Evolutionary conservation across 64 coral and sea anemone species (phyloP), one percentile per base, ranked within the genome.

Genomic region (Actinia tenebrosa): DNA sequence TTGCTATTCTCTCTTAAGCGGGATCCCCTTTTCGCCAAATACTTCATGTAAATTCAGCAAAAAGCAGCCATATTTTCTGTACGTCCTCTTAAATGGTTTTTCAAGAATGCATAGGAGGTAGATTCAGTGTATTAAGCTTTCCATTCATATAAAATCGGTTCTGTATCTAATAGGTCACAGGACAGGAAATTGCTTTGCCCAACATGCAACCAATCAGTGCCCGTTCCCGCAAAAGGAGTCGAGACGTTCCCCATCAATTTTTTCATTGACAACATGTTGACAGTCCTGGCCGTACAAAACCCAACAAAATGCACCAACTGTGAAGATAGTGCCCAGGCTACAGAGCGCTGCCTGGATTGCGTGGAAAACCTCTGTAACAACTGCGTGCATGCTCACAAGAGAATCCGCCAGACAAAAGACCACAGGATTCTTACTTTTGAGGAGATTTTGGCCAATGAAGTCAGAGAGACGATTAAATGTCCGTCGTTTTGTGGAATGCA

Each of bases 261-360:
- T 79, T 95, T 95, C 66, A 89, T 95, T 79, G 92, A 95, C 90
- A 95, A 95, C 56, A 95, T 95, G 94, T 23, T 95, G 64, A 95
- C 94, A 66, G 94, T 95, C n/a, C 87, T 95, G 14, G 94, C 94
- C 8, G 94, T 95, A 4, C 94, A 96, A 87, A 96, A 96, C 71
- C 94, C 94, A 11, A 96, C 91, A 8, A 96, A 96, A 85, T 96
- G 94, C 37, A 96, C 94, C 0, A 96, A 96, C 91, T 96, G 94
- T 26, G 94, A 96, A 64, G 94, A 96, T 87, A 96, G 91, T 37
- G 91, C 94, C 84, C 91, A 96, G 80, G 94, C 94, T 52, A 92
- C 87, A 0, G 91, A 91, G 6, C 91, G 94, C 16, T 96, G 94
- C 68, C 84, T 96, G 25, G 94, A 96, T 61, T 96, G 94, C 44